Conservation (phyloP, 2,888 invertebrate genomes). For the Sepioteuthis lessoniana region DNA sequence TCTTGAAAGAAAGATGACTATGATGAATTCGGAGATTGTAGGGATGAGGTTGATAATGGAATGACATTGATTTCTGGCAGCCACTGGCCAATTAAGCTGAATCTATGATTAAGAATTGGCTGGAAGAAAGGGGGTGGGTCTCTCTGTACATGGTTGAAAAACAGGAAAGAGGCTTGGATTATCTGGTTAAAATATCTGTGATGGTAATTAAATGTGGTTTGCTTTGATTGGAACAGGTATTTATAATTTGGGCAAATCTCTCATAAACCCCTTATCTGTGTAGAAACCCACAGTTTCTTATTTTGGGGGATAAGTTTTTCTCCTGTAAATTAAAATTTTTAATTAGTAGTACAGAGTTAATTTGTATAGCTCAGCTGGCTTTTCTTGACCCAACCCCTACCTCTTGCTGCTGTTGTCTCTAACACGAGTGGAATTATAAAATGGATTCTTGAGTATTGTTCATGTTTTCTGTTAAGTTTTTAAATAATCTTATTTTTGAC, state of each 20-base stretch:
- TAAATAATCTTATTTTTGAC: too few species aligned
- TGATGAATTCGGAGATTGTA: neutral
- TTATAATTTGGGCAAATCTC: neutral
- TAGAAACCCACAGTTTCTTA: neutral
- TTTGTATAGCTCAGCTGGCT: too few species aligned
- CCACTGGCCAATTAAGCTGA: neutral
- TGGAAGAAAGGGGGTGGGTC: neutral
- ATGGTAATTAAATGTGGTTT: neutral
- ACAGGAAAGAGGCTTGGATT: neutral
- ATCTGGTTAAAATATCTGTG: neutral
- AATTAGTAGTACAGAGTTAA: too few species aligned
- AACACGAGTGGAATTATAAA: too few species aligned
- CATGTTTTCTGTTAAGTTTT: too few species aligned
- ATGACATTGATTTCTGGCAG: neutral
- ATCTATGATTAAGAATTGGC: neutral
- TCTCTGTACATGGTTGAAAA: neutral
- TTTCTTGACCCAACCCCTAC: too few species aligned
- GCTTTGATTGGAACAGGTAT: neutral
- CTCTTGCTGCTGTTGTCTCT: too few species aligned
- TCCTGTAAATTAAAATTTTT: too few species aligned
- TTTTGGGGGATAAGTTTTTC: too few species aligned
- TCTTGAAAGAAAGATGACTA: neutral
- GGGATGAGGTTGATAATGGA: neutral
- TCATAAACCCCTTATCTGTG: neutral
- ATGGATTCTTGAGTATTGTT: too few species aligned